These are phyloP conservation scores for Catajapyx aquilonaris DNA, from an alignment of 1,140 invertebrate species.

Conservation along the genomic window DNA sequence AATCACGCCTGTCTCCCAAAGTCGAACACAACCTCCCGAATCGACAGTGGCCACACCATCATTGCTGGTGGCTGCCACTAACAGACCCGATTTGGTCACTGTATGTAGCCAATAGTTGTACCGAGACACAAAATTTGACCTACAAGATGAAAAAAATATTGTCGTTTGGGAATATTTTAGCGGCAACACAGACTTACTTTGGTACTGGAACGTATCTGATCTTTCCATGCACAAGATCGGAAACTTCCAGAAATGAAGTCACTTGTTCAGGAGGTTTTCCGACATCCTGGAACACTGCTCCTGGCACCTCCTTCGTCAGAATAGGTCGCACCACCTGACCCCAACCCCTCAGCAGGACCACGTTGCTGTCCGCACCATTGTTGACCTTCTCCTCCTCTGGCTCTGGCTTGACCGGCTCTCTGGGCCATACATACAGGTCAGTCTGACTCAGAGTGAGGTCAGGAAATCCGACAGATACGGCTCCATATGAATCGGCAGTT, in stretches of 20 bases:
- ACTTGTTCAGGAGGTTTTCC: slow-evolving; percentile 8
- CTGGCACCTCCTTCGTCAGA: slow-evolving; percentile 18
- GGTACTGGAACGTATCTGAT: slow-evolving; percentile 37
- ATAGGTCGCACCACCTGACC: slow-evolving; percentile 24
- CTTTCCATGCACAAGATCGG: slow-evolving; percentile 26
- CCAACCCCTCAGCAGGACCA: slow-evolving; percentile 19
- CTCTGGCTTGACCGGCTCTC: slow-evolving; percentile 6
- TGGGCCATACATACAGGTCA: slow-evolving; percentile 17
- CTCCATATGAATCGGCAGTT: slow-evolving; percentile 22
- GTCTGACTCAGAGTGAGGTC: slow-evolving; percentile 20
- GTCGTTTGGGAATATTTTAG: too few relatives aligned
- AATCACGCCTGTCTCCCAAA: slow-evolving; percentile 32
- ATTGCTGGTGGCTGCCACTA: slow-evolving; percentile 15
- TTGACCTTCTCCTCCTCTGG: slow-evolving; percentile 4
- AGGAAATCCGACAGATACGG: slow-evolving; percentile 30
- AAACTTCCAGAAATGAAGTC: slow-evolving; percentile 31
- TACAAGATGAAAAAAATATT: too few relatives aligned
- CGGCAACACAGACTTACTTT: too few relatives aligned
- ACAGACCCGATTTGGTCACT: background rate
- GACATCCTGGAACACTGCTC: slow-evolving; percentile 15
- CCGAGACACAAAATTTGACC: too few relatives aligned
- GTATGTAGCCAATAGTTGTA: background rate
- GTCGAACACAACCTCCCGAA: slow-evolving; percentile 28
- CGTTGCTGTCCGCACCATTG: slow-evolving; percentile 1
- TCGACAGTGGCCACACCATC: slow-evolving; percentile 35